Base-by-base conservation (phyloP, 2,797 vertebrate genomes). In the Bradypodion pumilum region DNA sequence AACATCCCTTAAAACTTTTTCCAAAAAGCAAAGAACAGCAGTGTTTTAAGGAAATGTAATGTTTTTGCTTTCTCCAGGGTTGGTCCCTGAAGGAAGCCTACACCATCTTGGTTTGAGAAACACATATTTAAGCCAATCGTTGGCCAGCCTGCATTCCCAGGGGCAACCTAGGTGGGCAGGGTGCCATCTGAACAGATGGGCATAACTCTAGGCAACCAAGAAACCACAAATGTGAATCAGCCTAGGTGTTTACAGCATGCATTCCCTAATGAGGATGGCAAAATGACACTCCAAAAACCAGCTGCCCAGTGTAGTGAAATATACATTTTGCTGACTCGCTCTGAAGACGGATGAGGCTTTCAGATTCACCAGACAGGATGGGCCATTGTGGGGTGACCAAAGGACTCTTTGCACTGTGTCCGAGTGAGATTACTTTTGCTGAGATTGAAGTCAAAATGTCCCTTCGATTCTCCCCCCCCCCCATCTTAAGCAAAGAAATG, bases 161-260 rank as follows among this genome's bases (percentile, higher is more conserved):
- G 91, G 94, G 95, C 87, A 76, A 93, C 83, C 90, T 86, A 89
- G 90, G 92, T 91, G 95, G 96, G 96, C 95, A 90, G 0, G 70
- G 81, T 95, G 96, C 96, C 96, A 96, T 90, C 60, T 0, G 88
- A 96, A 94, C 96, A 96, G 96, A 96, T 96, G 96, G 95, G 93
- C 85, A 79, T 92, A 94, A 95, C 94, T 93, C 93, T 94, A 95
- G 94, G 95, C 95, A 95, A 95, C 95, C 94, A 90, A 74, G 95
- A 95, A 95, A 94, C 95, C 94, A 94, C 92, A 95, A 94, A 94
- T 95, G 94, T 94, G 94, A 94, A 94, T 93, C 85, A 81, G 92
- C 85, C 94, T 94, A 95, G 96, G 95, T 95, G 95, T 95, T 95
- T 94, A 92, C 94, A 91, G 94, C 93, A 91, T 91, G 92, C 89